Base-by-base conservation (phyloP, 2,888 invertebrate genomes). In the Andrena dorsata region DNA sequence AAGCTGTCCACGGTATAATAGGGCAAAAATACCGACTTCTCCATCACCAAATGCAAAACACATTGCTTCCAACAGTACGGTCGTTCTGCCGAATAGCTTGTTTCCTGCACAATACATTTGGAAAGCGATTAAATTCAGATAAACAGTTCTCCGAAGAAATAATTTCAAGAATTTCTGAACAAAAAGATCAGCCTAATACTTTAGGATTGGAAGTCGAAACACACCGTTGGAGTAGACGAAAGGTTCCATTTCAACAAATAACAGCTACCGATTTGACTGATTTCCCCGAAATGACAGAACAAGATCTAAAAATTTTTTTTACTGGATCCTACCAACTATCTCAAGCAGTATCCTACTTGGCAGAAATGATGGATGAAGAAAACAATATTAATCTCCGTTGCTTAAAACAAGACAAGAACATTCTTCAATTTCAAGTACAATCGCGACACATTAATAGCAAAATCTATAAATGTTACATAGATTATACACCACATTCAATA, bases 31-130 rank as follows among this genome's bases (percentile, higher is more conserved):
- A 35, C 35, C 32, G 35, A 32, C n/a, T 35, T 10, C 20, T 61
- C 2, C 32, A 61, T 20, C 61, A 61, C 61, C 32, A 61, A 61
- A 30, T 35, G n/a, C 32, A 32, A 0, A 61, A 61, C 20, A 35
- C n/a, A 10, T 32, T 61, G 10, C 61, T 61, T 20, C 61, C 61
- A n/a, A 61, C n/a, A 61, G 61, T 41, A 41, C 51, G 51, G 20
- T 51, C 51, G 8, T 51, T 51, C 51, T 20, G 16, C 51, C 51
- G 20, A 51, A 51, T 51, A 51, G 51, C 51, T 20, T 51, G 51
- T 51, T 51, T 51, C 8, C 20, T 51, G 20, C 51, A 51, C 0
- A 20, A 51, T 51, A 51, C 20, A 20, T 51, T 51, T 51, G 51
- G 20, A 20, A 51, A 51, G 20, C 20, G 20, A 20, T 51, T 51